Conservation (phyloP, 1,140 invertebrate species). For the Charaxes varanes region DNA sequence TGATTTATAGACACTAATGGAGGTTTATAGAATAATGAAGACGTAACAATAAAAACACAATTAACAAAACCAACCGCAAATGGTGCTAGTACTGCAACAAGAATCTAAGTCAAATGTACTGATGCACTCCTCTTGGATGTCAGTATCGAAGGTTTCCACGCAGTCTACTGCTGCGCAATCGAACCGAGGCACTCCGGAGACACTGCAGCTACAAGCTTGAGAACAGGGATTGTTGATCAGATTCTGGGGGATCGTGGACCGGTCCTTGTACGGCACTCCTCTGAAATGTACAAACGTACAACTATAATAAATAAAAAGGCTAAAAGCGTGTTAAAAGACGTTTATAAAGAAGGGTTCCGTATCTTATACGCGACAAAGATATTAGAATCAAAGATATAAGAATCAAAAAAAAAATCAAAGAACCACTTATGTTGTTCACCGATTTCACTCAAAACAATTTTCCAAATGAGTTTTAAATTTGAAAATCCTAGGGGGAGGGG, state of each 20-base stretch:
- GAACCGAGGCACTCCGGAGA: slow-evolving; percentile 37
- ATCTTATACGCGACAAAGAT: no score
- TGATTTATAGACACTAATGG: no score
- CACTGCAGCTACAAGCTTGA: slow-evolving; percentile 42
- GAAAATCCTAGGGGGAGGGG: no score
- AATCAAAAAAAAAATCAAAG: no score
- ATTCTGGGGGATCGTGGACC: slow-evolving; percentile 38
- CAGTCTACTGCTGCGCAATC: slow-evolving; percentile 66
- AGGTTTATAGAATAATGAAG: background rate
- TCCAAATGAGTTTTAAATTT: no score
- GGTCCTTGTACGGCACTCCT: slow-evolving; percentile 39
- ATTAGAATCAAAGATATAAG: no score
- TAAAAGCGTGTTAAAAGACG: no score
- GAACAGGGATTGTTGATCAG: slow-evolving; percentile 51
- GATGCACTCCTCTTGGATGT: slow-evolving; percentile 47
- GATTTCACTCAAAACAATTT: no score
- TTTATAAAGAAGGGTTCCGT: no score
- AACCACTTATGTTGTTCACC: no score
- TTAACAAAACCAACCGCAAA: slow-evolving; percentile 47
- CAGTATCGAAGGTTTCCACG: slow-evolving; percentile 53
- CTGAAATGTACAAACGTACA: no score
- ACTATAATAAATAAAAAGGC: no score
- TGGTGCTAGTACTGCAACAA: slow-evolving; percentile 55
- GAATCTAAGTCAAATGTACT: slow-evolving; percentile 49
- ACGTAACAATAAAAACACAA: background rate